Evolutionary conservation across 1,140 invertebrate genomes (phyloP).

Genomic region (Lucilia sericata): DNA sequence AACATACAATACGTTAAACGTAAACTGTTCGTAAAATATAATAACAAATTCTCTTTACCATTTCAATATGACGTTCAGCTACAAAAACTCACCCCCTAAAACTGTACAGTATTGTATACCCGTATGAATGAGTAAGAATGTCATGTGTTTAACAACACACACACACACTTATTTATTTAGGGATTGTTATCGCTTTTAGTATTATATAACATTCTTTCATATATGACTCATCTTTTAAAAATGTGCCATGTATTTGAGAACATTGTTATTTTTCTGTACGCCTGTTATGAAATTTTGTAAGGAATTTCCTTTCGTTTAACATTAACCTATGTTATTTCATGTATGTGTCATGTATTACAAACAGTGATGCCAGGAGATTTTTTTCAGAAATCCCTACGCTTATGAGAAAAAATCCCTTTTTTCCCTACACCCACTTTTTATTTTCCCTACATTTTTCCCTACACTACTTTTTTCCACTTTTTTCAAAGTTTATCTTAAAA

Average conservation of each 20-base stretch:
- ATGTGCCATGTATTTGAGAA: background rate
- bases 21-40: background rate
- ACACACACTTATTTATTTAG: background rate
- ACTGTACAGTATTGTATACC: background rate
- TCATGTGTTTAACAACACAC: background rate
- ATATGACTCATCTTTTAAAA: background rate
- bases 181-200: background rate
- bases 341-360: background rate
- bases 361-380: too few relatives aligned
- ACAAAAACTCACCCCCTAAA: constrained; percentile 4
- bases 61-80: background rate
- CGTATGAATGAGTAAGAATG: background rate
- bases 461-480: too few relatives aligned
- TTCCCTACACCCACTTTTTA: too few relatives aligned
- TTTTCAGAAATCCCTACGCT: too few relatives aligned
- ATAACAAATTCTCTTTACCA: background rate
- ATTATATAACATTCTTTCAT: background rate
- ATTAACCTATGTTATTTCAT: constrained; percentile 1
- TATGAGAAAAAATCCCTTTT: too few relatives aligned
- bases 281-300: constrained; percentile 58
- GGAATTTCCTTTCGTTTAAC: constrained; percentile 52
- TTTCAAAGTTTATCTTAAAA: too few relatives aligned
- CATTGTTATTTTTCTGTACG: constrained; percentile 47
- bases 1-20: background rate
- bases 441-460: too few relatives aligned